These are phyloP conservation scores for Pomatostomus ruficeps DNA, from an alignment of 2,113 vertebrate species.

Conservation along the genomic window DNA sequence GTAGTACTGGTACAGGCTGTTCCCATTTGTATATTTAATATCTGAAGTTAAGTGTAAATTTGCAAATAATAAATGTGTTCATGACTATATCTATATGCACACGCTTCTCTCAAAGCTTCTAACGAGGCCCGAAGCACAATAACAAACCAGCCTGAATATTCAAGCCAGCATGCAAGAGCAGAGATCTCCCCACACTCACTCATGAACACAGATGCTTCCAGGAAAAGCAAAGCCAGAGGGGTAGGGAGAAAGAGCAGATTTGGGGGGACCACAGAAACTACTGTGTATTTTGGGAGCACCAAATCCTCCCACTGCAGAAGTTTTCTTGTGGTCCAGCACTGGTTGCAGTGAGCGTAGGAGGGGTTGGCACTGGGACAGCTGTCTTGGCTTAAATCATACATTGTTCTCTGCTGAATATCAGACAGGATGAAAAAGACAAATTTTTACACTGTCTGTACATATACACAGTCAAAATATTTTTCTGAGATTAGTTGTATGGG, in stretches of 20 bases:
- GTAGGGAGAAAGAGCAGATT: not conserved
- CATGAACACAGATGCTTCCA: accelerated
- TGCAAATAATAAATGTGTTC: constrained; percentile 27
- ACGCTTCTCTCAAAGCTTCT: not conserved
- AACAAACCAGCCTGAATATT: not conserved
- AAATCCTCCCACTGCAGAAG: too few relatives aligned
- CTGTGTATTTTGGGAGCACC: not conserved
- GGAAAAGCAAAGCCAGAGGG: not conserved
- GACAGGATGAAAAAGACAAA: not conserved
- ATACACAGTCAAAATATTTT: not conserved
- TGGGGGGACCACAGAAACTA: not conserved
- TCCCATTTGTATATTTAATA: constrained; percentile 15
- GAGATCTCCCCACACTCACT: not conserved
- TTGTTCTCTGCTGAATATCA: not conserved
- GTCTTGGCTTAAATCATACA: not conserved
- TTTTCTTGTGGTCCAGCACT: not conserved
- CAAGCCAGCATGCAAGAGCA: accelerated
- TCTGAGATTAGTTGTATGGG: not conserved
- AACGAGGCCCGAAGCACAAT: not conserved
- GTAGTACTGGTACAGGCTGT: not conserved
- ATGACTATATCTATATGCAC: not conserved
- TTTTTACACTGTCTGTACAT: not conserved
- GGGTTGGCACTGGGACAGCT: not conserved
- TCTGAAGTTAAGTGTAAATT: constrained; percentile 3
- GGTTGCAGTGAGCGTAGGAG: not conserved